A percentile compares a stretch with the other conserved stretches of the same genome.
phyloP scores from a whole-genome alignment of 53 echinoderm and acorn worm genomes.

The Astropecten irregularis region DNA sequence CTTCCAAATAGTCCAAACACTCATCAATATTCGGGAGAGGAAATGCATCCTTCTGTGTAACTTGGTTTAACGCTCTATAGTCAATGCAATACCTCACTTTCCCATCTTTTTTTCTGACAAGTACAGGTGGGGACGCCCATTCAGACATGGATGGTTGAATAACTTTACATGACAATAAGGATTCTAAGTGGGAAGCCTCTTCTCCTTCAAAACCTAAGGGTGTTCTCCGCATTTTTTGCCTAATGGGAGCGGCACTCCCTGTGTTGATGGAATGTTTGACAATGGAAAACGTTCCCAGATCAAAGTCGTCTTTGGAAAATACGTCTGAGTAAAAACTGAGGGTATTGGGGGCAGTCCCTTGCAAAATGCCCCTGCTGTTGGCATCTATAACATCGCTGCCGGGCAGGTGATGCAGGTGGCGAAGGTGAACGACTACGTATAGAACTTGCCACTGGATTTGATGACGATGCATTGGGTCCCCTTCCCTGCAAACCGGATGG shows the following conservation, averaged over 20 bases:
- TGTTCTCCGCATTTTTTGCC: conserved; percentile 16
- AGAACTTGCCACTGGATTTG: too few relatives aligned
- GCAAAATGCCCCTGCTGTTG: too few relatives aligned
- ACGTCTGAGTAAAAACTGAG: neutral
- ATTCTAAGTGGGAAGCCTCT: conserved; percentile 8
- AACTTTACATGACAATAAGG: neutral
- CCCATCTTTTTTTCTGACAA: neutral
- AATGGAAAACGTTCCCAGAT: neutral
- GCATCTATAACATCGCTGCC: too few relatives aligned
- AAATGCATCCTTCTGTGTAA: conserved; percentile 61
- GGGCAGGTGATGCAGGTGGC: too few relatives aligned
- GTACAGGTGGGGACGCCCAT: conserved; percentile 9
- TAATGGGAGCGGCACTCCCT: neutral
- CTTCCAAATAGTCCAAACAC: conserved; percentile 60
- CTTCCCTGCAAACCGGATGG: neutral
- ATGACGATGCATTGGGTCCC: too few relatives aligned
- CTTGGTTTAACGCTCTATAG: conserved; percentile 52
- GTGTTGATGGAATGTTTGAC: conserved; percentile 15
- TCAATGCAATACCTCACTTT: conserved; percentile 13
- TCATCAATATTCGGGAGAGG: conserved; percentile 74
- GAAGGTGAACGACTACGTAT: too few relatives aligned
- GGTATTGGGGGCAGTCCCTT: neutral
- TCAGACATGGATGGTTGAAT: conserved; percentile 14
- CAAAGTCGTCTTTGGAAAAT: neutral
- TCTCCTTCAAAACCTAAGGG: conserved; percentile 13